phyloP scores from a whole-genome alignment of 1,140 invertebrate genomes.

The Drosophila dunni region DNA sequence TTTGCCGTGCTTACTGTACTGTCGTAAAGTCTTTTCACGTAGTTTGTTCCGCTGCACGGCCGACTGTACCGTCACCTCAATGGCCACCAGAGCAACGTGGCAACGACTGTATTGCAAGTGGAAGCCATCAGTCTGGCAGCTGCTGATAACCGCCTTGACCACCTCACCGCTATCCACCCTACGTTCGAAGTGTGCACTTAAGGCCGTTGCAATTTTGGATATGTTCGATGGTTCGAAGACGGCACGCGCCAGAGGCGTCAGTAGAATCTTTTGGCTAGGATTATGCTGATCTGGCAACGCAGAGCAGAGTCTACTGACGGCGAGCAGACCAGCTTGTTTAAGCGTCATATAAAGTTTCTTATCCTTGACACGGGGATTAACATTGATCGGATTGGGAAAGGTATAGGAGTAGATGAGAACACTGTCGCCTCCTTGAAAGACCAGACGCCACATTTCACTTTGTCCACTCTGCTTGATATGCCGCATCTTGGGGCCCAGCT shows the following conservation, averaged over 20 bases:
- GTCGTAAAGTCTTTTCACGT: constrained; percentile 29
- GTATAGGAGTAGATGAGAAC: constrained; percentile 53
- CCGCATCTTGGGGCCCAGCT: constrained; percentile 56
- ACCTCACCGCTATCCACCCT: constrained; percentile 37
- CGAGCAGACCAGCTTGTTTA: constrained; percentile 62
- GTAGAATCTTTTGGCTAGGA: constrained; percentile 48
- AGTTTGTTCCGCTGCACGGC: constrained; percentile 33
- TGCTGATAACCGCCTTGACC: constrained; percentile 52
- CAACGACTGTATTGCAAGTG: constrained; percentile 51
- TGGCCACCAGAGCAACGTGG: constrained; percentile 53
- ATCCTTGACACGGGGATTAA: constrained; percentile 45
- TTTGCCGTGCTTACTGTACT: constrained; percentile 49
- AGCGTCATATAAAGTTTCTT: constrained; percentile 59
- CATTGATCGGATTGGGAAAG: constrained; percentile 47
- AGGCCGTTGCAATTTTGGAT: constrained; percentile 39
- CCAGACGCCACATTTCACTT: constrained; percentile 60
- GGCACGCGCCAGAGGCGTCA: constrained; percentile 58
- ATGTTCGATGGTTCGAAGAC: constrained; percentile 56
- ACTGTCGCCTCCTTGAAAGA: constrained; percentile 40
- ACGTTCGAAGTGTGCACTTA: not conserved
- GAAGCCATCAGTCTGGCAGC: constrained; percentile 61
- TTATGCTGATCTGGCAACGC: constrained; percentile 29
- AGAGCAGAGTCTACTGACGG: constrained; percentile 39
- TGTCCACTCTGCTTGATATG: constrained; percentile 46
- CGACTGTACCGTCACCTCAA: constrained; percentile 32